Conservation (phyloP, 2,797 vertebrate species). For the Etheostoma nigrum region DNA sequence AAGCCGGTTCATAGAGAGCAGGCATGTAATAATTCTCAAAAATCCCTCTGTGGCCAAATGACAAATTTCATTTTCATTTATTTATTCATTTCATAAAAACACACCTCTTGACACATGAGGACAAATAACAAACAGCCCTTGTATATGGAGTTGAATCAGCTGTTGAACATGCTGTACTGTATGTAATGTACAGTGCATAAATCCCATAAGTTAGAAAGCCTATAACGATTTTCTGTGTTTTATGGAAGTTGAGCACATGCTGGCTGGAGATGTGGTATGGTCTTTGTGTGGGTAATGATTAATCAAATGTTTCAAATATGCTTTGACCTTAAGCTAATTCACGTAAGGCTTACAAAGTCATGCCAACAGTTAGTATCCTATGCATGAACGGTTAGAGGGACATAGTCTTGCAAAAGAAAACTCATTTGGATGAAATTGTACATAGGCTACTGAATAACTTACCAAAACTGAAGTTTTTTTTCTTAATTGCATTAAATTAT, state of each 20-base stretch:
- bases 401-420: neutral
- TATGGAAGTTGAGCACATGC: slow-evolving; percentile 3
- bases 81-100: neutral
- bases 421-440: no score
- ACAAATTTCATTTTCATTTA: neutral
- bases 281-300: slow-evolving; percentile 53
- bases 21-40: neutral
- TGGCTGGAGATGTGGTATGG: neutral
- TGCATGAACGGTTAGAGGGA: neutral
- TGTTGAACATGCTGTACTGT: neutral
- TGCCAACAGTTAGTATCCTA: no score
- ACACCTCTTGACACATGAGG: neutral
- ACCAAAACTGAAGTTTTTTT: neutral
- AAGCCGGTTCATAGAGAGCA: neutral
- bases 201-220: slow-evolving; percentile 5
- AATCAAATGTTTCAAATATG: slow-evolving; percentile 16
- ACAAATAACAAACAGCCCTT: neutral
- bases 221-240: slow-evolving; percentile 11
- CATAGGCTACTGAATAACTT: neutral
- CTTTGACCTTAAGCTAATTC: neutral
- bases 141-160: neutral
- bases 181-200: neutral
- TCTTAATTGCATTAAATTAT: neutral
- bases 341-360: neutral
- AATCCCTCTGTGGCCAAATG: neutral